phyloP scores from a whole-genome alignment of 2,113 vertebrate genomes.

The Sturnira hondurensis region DNA sequence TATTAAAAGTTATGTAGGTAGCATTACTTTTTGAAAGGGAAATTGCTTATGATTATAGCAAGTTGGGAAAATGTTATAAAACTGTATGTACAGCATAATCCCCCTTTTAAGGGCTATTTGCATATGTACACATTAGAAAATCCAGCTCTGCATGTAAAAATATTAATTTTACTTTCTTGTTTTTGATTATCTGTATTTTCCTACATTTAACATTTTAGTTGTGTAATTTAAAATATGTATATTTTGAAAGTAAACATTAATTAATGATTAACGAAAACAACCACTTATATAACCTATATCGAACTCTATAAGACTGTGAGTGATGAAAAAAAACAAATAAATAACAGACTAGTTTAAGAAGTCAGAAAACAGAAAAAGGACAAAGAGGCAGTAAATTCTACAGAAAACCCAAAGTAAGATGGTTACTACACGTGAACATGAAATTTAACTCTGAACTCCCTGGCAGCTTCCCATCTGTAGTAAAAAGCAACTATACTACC shows the following conservation, averaged over 20 bases:
- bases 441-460: background rate
- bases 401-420: background rate
- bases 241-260: background rate
- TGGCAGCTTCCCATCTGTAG: background rate
- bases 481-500: background rate
- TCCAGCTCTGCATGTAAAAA: background rate
- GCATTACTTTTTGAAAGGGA: background rate
- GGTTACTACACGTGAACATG: background rate
- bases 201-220: background rate
- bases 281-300: background rate
- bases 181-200: conserved; percentile 11
- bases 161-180: background rate
- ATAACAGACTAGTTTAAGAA: background rate
- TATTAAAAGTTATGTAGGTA: background rate
- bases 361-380: background rate
- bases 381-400: background rate
- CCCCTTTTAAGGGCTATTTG: conserved; percentile 8
- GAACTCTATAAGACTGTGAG: too few species aligned
- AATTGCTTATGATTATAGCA: background rate
- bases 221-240: background rate
- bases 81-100: background rate
- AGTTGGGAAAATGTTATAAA: background rate
- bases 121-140: background rate
- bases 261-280: background rate
- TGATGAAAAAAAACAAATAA: background rate